phyloP scores from a whole-genome alignment of 1,140 invertebrate genomes.

The Leguminivora glycinivorella region DNA sequence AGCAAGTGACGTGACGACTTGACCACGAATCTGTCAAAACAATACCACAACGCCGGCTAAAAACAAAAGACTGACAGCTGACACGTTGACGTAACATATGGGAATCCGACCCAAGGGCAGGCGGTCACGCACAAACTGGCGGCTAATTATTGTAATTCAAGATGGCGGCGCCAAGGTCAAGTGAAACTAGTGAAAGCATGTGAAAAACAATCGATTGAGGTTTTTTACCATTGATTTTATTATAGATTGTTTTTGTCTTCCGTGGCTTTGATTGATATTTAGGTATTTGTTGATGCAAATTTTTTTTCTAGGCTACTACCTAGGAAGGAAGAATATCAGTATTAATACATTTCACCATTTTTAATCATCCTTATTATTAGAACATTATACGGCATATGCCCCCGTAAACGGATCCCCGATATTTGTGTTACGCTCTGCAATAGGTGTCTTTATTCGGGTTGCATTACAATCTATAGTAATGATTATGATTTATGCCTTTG shows the following conservation, averaged over 20 bases:
- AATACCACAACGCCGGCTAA: not conserved
- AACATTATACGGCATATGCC: too few species aligned
- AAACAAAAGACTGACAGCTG: conserved; percentile 24
- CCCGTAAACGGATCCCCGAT: too few species aligned
- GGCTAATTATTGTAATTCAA: conserved; percentile 26
- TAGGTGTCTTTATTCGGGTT: not conserved
- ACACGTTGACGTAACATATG: conserved; percentile 25
- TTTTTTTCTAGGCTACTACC: too few species aligned
- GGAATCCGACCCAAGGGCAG: conserved; percentile 24
- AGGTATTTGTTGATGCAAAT: too few species aligned
- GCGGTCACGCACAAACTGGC: conserved; percentile 23
- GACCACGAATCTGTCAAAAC: conserved; percentile 21
- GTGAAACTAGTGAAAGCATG: conserved; percentile 19
- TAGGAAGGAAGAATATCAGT: too few species aligned
- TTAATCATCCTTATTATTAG: too few species aligned
- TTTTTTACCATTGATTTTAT: not conserved
- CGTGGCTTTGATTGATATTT: not conserved
- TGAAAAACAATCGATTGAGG: conserved; percentile 11
- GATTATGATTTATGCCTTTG: conserved; percentile 14
- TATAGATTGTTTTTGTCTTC: not conserved
- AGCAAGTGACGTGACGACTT: conserved; percentile 9
- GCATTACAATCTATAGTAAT: not conserved
- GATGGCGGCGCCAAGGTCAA: conserved; percentile 21
- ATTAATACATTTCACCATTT: too few species aligned
- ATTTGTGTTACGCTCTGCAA: too few species aligned